These are phyloP conservation scores for Lasaia peninsularis DNA, from an alignment of 1,140 invertebrate genomes.

Conservation along the genomic window DNA sequence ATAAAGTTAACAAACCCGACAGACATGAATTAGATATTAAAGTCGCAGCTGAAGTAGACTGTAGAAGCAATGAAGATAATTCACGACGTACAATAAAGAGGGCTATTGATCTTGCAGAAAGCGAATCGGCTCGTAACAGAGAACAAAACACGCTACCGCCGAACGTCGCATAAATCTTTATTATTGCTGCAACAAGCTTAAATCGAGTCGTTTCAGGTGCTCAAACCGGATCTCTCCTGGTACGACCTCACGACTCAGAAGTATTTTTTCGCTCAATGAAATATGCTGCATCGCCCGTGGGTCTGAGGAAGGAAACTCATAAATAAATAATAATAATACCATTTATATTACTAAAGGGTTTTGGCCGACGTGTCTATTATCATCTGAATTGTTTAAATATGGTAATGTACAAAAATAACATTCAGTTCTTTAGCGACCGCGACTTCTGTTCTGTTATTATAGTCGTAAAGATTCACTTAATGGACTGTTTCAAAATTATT, in stretches of 20 bases:
- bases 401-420: conserved; percentile 75
- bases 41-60: conserved; percentile 49
- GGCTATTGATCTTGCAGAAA: conserved; percentile 71
- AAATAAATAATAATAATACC: conserved; percentile 77
- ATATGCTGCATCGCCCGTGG: conserved; percentile 67
- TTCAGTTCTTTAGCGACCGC: conserved; percentile 58
- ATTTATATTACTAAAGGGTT: conserved; percentile 77
- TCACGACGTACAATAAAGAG: conserved; percentile 66
- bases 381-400: conserved; percentile 76
- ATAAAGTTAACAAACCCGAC: background rate
- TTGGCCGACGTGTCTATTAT: conserved; percentile 74
- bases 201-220: conserved; percentile 65
- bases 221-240: conserved; percentile 58
- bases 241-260: conserved; percentile 69
- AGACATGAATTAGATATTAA: conserved; percentile 22
- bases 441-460: conserved; percentile 73
- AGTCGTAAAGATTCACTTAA: conserved; percentile 75
- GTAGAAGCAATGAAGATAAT: conserved; percentile 58
- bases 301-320: conserved; percentile 67
- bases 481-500: conserved; percentile 73
- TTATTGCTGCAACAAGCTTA: conserved; percentile 75
- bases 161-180: conserved; percentile 76
- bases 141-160: conserved; percentile 74
- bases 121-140: conserved; percentile 68
- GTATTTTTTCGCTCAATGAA: conserved; percentile 74